A percentile compares a stretch with the other conserved stretches of the same genome.
These are phyloP conservation scores for Drosophila pruinosa DNA, from an alignment of 1,140 invertebrate species.

Conservation along the genomic window DNA sequence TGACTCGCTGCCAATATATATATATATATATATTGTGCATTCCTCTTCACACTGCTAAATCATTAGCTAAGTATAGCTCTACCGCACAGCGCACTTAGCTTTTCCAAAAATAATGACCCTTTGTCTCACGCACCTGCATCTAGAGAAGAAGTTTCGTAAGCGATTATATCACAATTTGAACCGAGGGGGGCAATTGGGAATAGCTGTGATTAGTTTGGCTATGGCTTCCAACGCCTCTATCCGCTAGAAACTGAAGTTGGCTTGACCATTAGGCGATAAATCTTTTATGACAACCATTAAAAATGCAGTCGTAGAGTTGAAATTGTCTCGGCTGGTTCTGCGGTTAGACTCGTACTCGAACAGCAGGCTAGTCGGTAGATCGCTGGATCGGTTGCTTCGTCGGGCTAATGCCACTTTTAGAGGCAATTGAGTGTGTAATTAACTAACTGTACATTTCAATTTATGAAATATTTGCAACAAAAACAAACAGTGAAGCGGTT, in stretches of 20 bases:
- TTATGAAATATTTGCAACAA: slow-evolving; percentile 67
- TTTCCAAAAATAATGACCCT: background rate
- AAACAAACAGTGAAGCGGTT: slow-evolving; percentile 3
- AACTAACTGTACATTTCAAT: slow-evolving; percentile 80
- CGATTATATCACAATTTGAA: slow-evolving; percentile 27
- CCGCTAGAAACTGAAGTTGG: background rate
- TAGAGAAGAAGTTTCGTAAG: slow-evolving; percentile 1
- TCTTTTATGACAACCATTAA: slow-evolving; percentile 54
- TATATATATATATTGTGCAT: background rate
- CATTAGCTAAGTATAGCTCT: too few species aligned
- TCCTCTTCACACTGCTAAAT: background rate
- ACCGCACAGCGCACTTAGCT: too few species aligned
- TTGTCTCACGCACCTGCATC: slow-evolving; percentile 3
- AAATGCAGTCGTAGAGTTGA: slow-evolving; percentile 38
- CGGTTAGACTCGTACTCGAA: background rate
- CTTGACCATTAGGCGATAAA: slow-evolving; percentile 58
- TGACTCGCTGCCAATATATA: background rate
- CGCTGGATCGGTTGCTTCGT: background rate
- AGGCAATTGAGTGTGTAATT: slow-evolving; percentile 75
- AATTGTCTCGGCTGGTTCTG: slow-evolving; percentile 36
- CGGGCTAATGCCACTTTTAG: slow-evolving; percentile 65
- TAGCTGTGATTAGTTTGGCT: slow-evolving; percentile 34
- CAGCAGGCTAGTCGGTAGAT: too few species aligned
- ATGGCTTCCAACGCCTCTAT: slow-evolving; percentile 2
- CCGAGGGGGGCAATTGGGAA: slow-evolving; percentile 20